Percentiles rank a stretch among this genome's conserved stretches.
phyloP scores from a whole-genome alignment of 2,113 vertebrate species.

The Onychostruthus taczanowskii region DNA sequence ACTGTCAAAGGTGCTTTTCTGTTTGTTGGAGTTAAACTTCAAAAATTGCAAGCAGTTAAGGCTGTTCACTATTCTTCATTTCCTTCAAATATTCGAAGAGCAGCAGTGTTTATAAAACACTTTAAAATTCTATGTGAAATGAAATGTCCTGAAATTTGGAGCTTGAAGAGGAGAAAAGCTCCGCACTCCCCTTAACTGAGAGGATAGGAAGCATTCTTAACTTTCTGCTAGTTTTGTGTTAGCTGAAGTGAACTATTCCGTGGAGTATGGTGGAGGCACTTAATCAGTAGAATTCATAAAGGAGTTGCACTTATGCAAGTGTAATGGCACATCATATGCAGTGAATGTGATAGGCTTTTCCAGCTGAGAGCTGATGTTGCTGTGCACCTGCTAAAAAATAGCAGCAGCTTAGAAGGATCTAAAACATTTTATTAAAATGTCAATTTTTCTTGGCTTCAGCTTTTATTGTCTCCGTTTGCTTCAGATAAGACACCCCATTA shows the following conservation, averaged over 20 bases:
- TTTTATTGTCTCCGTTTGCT: neutral
- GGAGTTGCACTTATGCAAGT: neutral
- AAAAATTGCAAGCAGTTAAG: neutral
- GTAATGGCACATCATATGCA: neutral
- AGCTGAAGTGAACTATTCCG: fast-evolving
- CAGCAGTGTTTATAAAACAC: neutral
- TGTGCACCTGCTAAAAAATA: neutral
- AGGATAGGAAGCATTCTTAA: neutral
- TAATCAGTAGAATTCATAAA: neutral
- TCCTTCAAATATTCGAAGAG: neutral
- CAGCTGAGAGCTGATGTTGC: neutral
- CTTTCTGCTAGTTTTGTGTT: neutral
- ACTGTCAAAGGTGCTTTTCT: constrained; percentile 84
- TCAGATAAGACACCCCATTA: neutral
- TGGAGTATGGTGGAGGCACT: neutral
- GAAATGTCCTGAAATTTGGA: neutral
- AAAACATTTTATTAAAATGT: neutral
- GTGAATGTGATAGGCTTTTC: neutral
- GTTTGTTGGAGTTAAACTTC: neutral
- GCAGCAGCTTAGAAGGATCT: neutral
- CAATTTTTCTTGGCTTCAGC: neutral
- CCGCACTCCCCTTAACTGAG: fast-evolving
- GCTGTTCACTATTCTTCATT: neutral
- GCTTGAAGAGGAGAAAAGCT: neutral
- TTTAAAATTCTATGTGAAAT: neutral